Conservation (phyloP, 2,888 invertebrate species). For the Hydropsyche betteni region DNA sequence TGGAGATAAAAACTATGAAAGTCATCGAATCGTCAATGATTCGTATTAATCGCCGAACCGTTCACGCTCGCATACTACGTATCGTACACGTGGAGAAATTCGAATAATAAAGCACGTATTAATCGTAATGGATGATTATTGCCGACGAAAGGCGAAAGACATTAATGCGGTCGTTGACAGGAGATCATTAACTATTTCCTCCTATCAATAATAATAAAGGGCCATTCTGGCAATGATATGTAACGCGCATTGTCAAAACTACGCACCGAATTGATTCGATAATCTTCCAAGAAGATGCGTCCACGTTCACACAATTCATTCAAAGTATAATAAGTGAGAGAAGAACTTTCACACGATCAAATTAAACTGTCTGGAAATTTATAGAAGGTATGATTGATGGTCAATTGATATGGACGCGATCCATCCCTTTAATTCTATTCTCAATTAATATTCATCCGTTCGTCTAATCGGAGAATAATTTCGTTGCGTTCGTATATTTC, state of each 20-base stretch:
- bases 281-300: too few relatives aligned
- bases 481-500: too few relatives aligned
- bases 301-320: too few relatives aligned
- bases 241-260: slow-evolving; percentile 24
- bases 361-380: too few relatives aligned
- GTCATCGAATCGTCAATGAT: background rate
- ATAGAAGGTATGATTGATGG: too few relatives aligned
- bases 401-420: too few relatives aligned
- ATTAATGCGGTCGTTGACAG: slow-evolving; percentile 27
- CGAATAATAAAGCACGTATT: background rate
- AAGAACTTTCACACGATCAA: too few relatives aligned
- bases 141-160: slow-evolving; percentile 23
- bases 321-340: too few relatives aligned
- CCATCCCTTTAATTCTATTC: too few relatives aligned
- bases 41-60: background rate
- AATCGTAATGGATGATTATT: slow-evolving; percentile 10
- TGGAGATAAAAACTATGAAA: too few relatives aligned
- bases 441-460: too few relatives aligned
- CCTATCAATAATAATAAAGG: slow-evolving; percentile 29
- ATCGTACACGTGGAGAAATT: background rate
- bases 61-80: background rate
- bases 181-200: slow-evolving; percentile 19
- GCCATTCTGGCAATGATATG: slow-evolving; percentile 24
- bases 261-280: background rate
- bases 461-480: too few relatives aligned